Evolutionary conservation across 2,797 vertebrate genomes (phyloP).

Genomic region (Ambastaia sidthimunki): DNA sequence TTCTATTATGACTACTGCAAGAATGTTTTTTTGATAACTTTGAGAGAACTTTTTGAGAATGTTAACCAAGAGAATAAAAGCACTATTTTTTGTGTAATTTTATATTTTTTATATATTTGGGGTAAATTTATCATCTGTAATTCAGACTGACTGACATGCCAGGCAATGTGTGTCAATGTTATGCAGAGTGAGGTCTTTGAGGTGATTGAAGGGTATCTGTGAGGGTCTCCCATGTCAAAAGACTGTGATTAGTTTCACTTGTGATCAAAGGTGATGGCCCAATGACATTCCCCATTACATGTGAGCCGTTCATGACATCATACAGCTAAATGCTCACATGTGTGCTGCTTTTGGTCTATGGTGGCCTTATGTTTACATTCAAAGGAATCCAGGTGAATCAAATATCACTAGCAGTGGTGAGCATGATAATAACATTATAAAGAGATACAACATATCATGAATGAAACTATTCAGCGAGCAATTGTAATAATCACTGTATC

Average conservation of each 20-base stretch:
- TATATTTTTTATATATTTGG: no score
- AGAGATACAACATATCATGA: constrained; percentile 64
- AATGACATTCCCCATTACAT: constrained; percentile 39
- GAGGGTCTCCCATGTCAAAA: constrained; percentile 28
- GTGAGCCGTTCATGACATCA: constrained; percentile 50
- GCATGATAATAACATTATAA: constrained; percentile 67
- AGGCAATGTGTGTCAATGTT: background rate
- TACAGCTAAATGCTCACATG: constrained; percentile 11
- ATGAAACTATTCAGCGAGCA: constrained; percentile 69
- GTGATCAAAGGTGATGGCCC: constrained; percentile 41
- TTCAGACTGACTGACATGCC: background rate
- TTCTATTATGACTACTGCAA: no score
- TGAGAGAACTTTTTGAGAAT: no score
- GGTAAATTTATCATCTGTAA: no score
- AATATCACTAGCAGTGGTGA: constrained; percentile 68
- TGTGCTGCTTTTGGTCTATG: constrained; percentile 14
- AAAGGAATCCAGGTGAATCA: constrained; percentile 72
- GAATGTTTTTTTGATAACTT: no score
- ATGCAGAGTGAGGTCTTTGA: background rate
- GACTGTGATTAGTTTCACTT: constrained; percentile 36
- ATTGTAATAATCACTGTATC: constrained; percentile 73
- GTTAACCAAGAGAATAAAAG: no score
- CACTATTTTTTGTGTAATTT: no score
- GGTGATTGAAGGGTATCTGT: constrained; percentile 25
- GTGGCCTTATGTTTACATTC: constrained; percentile 56